Evolutionary conservation across 2,797 vertebrate species (phyloP), one percentile per base, ranked within the genome.

Genomic region (Scarus forsteni): DNA sequence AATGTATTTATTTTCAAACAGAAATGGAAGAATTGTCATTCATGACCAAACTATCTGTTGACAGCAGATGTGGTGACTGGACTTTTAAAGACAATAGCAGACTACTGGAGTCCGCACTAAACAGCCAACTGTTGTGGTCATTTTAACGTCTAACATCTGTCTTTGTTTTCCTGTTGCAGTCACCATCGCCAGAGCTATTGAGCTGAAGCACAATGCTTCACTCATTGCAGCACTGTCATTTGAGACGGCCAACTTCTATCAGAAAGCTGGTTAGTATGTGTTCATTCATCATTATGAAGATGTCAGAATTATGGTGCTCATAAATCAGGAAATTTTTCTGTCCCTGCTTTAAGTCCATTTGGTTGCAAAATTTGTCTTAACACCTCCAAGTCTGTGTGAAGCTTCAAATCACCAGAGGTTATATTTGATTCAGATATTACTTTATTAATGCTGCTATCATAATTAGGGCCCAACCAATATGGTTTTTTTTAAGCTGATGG

Each of bases 231-330:
- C 98, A 1, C 80, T 99, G 90, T 93, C 97, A 0, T 96, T 94
- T 18, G 98, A 99, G 93, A 99, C 98, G 0, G 97, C 98, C 56
- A 98, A 96, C 93, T 99, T 97, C 92, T 99, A 99, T 85, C 97
- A 97, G 73, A 98, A 94, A 94, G 96, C 96, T 38, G 97, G 98
- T 99, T 61, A 89, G 95, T 92, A 35, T 49, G 60, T 68, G 56
- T 14, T 7, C 35, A 16, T 39, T 10, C 3, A 18, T 46, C 16
- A 6, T 6, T 48, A 46, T 54, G n/a, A 62, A 46, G 27, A 44
- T 10, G 10, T 19, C 6, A 54, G 10, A 4, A 1, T 48, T 39
- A 5, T 10, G 16, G 45, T n/a, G n/a, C n/a, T 38, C 36, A 38
- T 38, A 38, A 38, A 38, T 38, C 36, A n/a, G n/a, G n/a, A n/a